Conservation (phyloP, 2,113 vertebrate species). For the Edolisoma coerulescens region DNA sequence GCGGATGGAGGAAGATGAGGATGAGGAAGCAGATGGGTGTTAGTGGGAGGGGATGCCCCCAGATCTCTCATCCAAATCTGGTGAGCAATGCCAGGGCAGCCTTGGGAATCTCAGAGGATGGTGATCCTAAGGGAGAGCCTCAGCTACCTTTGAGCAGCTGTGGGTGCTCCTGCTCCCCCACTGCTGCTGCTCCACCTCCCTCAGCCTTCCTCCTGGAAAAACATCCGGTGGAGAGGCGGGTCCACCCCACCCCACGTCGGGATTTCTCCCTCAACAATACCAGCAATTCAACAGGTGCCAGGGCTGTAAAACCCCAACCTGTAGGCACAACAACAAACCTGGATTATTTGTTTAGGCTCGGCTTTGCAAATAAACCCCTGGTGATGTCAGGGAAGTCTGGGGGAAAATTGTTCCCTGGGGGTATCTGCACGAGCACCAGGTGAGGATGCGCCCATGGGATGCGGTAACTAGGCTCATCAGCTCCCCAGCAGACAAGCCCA, state of each 20-base stretch:
- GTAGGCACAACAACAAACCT: neutral
- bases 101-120: rapidly evolving
- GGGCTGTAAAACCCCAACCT: neutral
- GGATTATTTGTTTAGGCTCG: neutral
- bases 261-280: neutral
- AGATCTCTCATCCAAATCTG: neutral
- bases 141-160: neutral
- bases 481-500: neutral
- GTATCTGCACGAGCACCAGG: neutral
- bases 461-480: rapidly evolving
- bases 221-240: neutral
- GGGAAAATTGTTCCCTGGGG: rapidly evolving
- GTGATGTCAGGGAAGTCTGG: neutral
- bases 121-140: neutral
- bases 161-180: rapidly evolving
- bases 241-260: rapidly evolving
- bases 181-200: neutral
- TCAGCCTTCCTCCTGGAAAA: neutral
- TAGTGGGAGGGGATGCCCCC: neutral
- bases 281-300: neutral
- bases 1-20: neutral
- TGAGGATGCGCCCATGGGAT: neutral
- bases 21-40: neutral
- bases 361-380: neutral
- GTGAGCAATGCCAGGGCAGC: neutral